phyloP scores from a whole-genome alignment of 2,113 vertebrate genomes.

The Barbus barbus region DNA sequence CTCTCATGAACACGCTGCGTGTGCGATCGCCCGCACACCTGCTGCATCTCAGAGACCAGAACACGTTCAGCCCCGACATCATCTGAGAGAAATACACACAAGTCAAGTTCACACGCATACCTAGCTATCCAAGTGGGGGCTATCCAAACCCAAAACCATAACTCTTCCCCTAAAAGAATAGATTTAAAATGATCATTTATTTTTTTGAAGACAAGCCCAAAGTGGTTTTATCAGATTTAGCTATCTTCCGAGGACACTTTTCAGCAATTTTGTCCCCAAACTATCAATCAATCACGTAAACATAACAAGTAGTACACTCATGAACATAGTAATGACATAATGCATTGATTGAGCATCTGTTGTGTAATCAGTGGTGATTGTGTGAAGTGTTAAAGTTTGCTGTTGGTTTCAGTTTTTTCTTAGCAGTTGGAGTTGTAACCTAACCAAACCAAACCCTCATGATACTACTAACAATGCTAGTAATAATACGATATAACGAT shows the following conservation, averaged over 20 bases:
- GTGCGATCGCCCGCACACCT: conserved; percentile 82
- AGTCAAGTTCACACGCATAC: not conserved
- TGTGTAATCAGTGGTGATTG: not conserved
- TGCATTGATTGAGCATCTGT: not conserved
- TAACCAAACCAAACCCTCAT: not conserved
- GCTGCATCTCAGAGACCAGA: conserved; percentile 80
- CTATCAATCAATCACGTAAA: not conserved
- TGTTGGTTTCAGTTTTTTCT: not conserved
- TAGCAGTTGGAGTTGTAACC: conserved; percentile 1
- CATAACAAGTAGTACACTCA: conserved; percentile 31
- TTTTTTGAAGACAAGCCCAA: not conserved
- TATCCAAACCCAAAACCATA: not conserved
- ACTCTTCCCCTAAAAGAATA: not conserved
- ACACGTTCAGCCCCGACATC: conserved; percentile 70
- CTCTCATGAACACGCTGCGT: conserved; percentile 79
- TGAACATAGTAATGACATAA: not conserved
- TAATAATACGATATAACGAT: not conserved
- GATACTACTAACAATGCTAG: not conserved
- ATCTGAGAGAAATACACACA: conserved; percentile 22
- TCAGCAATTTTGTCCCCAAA: not conserved
- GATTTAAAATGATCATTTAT: not conserved
- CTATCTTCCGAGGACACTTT: not conserved
- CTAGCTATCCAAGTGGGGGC: not conserved
- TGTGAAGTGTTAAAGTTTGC: not conserved
- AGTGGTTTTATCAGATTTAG: not conserved